Evolutionary conservation across 1,140 invertebrate species (phyloP).

Genomic region (Meloidogyne floridensis): DNA sequence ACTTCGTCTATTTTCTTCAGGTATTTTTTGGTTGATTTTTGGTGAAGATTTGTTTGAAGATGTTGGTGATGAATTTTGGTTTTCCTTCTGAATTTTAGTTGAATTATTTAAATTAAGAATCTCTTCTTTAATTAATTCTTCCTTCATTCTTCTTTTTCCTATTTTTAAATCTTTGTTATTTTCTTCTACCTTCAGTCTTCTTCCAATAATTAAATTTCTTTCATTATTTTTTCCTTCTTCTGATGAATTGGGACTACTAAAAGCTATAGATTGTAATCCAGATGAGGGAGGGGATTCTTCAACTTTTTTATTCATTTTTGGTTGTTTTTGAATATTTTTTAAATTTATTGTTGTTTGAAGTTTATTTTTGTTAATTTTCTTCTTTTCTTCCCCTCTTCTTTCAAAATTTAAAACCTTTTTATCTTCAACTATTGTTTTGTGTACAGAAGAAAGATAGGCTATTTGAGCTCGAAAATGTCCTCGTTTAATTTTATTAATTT

Average conservation of each 20-base stretch:
- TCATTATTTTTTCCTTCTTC: not conserved
- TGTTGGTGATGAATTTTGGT: too few species aligned
- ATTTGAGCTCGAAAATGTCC: not conserved
- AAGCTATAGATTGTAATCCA: conserved; percentile 4
- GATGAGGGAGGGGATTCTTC: not conserved
- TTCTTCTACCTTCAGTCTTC: not conserved
- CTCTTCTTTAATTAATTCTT: too few species aligned
- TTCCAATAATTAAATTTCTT: not conserved
- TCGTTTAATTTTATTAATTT: not conserved
- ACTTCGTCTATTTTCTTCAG: too few species aligned
- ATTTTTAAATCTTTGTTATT: too few species aligned
- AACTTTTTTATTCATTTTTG: not conserved
- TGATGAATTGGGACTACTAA: not conserved
- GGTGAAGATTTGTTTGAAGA: too few species aligned
- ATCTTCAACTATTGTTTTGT: not conserved
- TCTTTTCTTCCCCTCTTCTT: not conserved
- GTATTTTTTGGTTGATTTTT: too few species aligned
- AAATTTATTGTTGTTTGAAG: not conserved
- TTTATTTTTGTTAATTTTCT: not conserved
- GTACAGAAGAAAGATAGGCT: not conserved
- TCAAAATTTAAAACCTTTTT: not conserved
- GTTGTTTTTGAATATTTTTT: not conserved
- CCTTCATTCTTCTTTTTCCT: too few species aligned
- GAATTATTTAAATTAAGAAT: too few species aligned
- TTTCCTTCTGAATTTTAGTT: too few species aligned